Conservation (phyloP, 2,797 vertebrate genomes). For the Okamejei kenojei region DNA sequence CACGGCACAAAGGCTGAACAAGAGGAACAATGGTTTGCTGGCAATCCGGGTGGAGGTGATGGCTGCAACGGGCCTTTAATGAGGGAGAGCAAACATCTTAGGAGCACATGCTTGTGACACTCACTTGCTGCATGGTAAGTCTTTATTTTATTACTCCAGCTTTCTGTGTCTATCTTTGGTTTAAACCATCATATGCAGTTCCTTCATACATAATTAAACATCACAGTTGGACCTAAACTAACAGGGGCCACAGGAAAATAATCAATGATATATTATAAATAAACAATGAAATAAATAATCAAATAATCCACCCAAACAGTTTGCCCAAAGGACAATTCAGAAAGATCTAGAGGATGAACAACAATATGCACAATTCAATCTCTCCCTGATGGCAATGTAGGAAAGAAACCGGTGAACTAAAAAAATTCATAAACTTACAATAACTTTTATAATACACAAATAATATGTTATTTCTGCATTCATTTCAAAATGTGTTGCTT, state of each 20-base stretch:
- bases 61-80: neutral
- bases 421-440: neutral
- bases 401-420: neutral
- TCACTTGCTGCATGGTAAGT: neutral
- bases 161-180: too few species aligned
- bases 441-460: neutral
- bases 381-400: neutral
- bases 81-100: neutral
- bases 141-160: neutral
- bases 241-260: too few species aligned
- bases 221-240: too few species aligned
- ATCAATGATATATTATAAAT: neutral
- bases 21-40: too few species aligned
- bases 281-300: neutral
- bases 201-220: too few species aligned
- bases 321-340: neutral
- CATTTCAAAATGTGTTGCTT: neutral
- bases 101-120: constrained; percentile 2
- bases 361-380: neutral
- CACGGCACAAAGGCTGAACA: too few species aligned
- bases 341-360: neutral
- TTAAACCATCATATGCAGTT: too few species aligned
- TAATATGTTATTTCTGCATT: neutral
- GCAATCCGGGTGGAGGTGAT: too few species aligned
- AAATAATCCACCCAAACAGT: neutral